Evolutionary conservation across 1,140 invertebrate genomes (phyloP).

Genomic region (Orchesella cincta): DNA sequence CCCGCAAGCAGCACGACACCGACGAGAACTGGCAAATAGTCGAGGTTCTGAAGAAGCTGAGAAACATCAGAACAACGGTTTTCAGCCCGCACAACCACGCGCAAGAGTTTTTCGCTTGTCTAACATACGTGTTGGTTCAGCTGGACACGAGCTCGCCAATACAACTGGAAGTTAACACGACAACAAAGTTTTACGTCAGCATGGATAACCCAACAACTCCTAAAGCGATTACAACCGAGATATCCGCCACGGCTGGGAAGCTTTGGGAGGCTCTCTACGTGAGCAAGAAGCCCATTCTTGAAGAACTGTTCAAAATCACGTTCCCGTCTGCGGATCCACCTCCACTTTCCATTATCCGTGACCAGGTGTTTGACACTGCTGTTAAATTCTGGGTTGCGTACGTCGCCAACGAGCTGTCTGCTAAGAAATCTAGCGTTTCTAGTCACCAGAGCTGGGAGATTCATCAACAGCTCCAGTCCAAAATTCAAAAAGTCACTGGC

Average conservation of each 20-base stretch:
- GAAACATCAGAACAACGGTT: conserved; percentile 66
- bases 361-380: conserved; percentile 81
- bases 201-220: conserved; percentile 11
- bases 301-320: conserved; percentile 88
- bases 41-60: conserved; percentile 90
- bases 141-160: conserved; percentile 44
- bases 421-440: conserved; percentile 43
- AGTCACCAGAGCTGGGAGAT: conserved; percentile 71
- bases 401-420: conserved; percentile 60
- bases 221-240: conserved; percentile 35
- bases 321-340: conserved; percentile 69
- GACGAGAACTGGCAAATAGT: conserved; percentile 82
- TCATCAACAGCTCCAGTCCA: conserved; percentile 57
- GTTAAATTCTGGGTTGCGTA: conserved; percentile 87
- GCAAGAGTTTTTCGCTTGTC: conserved; percentile 89
- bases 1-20: conserved; percentile 67
- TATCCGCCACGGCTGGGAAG: conserved; percentile 71
- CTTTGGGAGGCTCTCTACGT: conserved; percentile 95
- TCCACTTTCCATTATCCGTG: conserved; percentile 74
- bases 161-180: conserved; percentile 70
- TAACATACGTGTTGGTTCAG: conserved; percentile 66
- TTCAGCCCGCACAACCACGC: conserved; percentile 92
- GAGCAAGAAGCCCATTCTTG: conserved; percentile 92
- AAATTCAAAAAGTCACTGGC: conserved; percentile 93
- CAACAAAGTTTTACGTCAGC: conserved; percentile 82